Evolutionary conservation across 2,113 vertebrate species (phyloP).

Genomic region (Boleophthalmus pectinirostris): DNA sequence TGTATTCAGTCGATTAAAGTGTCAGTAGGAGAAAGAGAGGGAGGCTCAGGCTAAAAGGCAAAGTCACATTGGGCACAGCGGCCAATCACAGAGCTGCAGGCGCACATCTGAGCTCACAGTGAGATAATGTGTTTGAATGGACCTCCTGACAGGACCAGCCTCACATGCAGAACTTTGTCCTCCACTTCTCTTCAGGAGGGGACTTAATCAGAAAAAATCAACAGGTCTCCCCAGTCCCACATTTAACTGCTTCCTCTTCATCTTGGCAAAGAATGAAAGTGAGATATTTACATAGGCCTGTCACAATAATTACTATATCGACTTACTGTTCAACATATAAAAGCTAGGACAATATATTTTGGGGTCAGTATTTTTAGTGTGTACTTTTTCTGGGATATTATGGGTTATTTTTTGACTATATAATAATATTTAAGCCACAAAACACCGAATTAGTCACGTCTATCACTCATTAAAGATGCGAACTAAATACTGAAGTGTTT

Average conservation of each 20-base stretch:
- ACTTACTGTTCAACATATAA: too few relatives aligned
- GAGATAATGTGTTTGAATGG: slow-evolving; percentile 8
- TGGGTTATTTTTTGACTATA: too few relatives aligned
- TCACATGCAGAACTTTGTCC: background rate
- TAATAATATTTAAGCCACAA: too few relatives aligned
- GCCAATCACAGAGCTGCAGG: slow-evolving; percentile 3
- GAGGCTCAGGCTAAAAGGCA: slow-evolving; percentile 8
- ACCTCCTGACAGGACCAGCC: background rate
- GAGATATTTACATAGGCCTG: too few relatives aligned
- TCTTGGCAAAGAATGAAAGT: slow-evolving; percentile 1
- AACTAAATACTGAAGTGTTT: too few relatives aligned
- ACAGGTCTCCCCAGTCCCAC: background rate
- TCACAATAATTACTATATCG: too few relatives aligned
- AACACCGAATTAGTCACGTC: too few relatives aligned
- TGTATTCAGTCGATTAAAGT: slow-evolving; percentile 17
- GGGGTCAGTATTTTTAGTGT: too few relatives aligned
- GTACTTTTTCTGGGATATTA: too few relatives aligned
- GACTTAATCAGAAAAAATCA: background rate
- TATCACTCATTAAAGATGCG: too few relatives aligned
- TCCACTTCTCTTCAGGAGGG: background rate
- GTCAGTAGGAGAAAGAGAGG: background rate
- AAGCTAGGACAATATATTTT: too few relatives aligned
- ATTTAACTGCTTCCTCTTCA: background rate
- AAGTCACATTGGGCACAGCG: slow-evolving; percentile 26
- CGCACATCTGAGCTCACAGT: background rate